phyloP scores from a whole-genome alignment of 37 sponge, comb jelly and placozoan genomes.

The Diacarnus erythraeanus region DNA sequence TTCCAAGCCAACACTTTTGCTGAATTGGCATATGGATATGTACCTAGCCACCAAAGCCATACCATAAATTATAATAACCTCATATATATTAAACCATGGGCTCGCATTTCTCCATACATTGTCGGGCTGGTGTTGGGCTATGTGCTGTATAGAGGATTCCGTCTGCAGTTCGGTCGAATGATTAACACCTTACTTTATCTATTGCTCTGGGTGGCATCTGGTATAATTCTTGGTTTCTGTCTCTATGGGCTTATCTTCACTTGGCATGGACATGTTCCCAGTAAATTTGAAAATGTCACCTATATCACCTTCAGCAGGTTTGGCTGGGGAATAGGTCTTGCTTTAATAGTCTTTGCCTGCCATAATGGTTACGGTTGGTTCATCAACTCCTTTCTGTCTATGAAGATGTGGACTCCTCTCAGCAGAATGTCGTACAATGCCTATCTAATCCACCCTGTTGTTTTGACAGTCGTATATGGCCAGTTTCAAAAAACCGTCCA shows the following conservation, averaged over 20 bases:
- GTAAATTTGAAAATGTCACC: slow-evolving; percentile 50
- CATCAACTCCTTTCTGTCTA: slow-evolving; percentile 70
- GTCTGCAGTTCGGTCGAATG: slow-evolving; percentile 1
- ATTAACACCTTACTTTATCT: slow-evolving; percentile 16
- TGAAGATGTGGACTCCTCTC: slow-evolving; percentile 84
- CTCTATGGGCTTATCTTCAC: slow-evolving; percentile 67
- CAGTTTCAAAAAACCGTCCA: slow-evolving; percentile 16
- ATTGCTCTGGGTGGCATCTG: slow-evolving; percentile 38
- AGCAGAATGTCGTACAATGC: slow-evolving; percentile 81
- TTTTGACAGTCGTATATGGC: slow-evolving; percentile 46
- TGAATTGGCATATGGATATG: not conserved
- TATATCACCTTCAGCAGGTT: slow-evolving; percentile 61
- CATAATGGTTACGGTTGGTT: slow-evolving; percentile 81
- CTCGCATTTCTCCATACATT: slow-evolving; percentile 75
- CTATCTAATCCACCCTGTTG: slow-evolving; percentile 83
- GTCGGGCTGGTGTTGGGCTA: slow-evolving; percentile 82
- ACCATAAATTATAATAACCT: not conserved
- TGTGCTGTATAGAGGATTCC: slow-evolving; percentile 53
- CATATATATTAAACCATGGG: slow-evolving; percentile 70
- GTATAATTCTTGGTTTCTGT: not conserved
- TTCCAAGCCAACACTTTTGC: slow-evolving; percentile 31
- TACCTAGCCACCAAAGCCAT: not conserved
- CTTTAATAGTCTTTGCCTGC: slow-evolving; percentile 67
- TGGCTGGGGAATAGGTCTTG: slow-evolving; percentile 74
- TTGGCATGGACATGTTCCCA: slow-evolving; percentile 50